Conservation (phyloP, 2,113 vertebrate species). For the Macheiramphus alcinus region DNA sequence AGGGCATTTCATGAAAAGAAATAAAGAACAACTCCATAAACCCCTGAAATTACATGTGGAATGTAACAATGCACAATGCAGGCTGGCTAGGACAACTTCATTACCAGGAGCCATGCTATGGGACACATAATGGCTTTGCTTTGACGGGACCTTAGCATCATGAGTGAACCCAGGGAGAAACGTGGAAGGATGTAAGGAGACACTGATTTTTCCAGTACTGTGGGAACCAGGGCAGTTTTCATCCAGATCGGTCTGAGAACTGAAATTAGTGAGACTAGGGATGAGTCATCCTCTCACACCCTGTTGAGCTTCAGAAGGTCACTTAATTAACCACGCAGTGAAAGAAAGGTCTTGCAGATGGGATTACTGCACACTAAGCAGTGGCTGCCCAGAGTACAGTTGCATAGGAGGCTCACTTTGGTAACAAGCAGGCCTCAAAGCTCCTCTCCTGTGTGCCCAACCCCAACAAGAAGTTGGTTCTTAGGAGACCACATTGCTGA, state of each 20-base stretch:
- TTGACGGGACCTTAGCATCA: neutral
- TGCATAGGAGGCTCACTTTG: neutral
- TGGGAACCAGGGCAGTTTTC: neutral
- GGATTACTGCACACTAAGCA: neutral
- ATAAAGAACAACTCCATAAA: neutral
- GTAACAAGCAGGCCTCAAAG: neutral
- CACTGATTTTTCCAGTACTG: neutral
- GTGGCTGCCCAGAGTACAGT: neutral
- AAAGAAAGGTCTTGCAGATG: neutral
- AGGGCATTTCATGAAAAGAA: constrained; percentile 17
- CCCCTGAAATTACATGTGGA: neutral
- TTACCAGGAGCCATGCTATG: neutral
- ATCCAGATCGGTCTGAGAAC: neutral
- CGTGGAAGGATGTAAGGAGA: neutral
- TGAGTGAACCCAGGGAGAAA: neutral
- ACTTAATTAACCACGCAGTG: neutral
- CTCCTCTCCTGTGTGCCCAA: neutral
- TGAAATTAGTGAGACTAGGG: neutral
- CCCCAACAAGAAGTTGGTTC: neutral
- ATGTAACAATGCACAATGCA: neutral
- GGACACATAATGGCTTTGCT: neutral
- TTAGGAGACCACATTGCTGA: neutral
- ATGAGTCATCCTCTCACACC: neutral
- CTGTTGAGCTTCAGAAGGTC: neutral
- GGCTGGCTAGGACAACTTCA: neutral